These are phyloP conservation scores for Operophtera brumata DNA, from an alignment of 2,888 invertebrate species.

Conservation along the genomic window DNA sequence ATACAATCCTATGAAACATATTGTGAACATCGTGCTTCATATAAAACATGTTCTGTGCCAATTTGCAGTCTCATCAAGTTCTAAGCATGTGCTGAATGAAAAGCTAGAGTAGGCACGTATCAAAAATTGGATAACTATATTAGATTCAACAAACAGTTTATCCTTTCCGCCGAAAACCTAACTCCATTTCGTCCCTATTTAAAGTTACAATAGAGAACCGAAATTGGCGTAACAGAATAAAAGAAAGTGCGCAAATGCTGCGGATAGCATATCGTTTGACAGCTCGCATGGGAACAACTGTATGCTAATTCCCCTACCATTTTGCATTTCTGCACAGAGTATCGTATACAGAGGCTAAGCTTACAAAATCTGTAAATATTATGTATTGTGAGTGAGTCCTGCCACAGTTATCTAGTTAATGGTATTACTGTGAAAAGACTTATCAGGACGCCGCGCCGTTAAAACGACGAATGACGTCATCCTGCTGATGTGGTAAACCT, in stretches of 20 bases:
- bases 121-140: not conserved
- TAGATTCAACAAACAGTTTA: not conserved
- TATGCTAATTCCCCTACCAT: conserved; percentile 61
- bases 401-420: too few species aligned
- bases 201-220: conserved; percentile 18
- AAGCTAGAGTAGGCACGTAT: too few species aligned
- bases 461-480: too few species aligned
- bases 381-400: too few species aligned
- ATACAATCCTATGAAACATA: too few species aligned
- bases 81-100: too few species aligned
- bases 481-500: too few species aligned
- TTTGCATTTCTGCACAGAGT: conserved; percentile 47
- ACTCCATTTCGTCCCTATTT: conserved; percentile 11
- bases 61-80: too few species aligned
- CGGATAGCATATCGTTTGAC: conserved; percentile 46
- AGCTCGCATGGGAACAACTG: conserved; percentile 58
- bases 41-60: too few species aligned
- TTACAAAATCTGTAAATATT: not conserved
- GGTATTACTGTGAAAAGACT: too few species aligned
- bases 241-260: conserved; percentile 45
- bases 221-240: conserved; percentile 35
- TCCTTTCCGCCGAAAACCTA: conserved; percentile 8
- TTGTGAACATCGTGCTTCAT: too few species aligned
- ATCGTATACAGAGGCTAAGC: conserved; percentile 6
- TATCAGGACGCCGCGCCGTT: too few species aligned